Evolutionary conservation across 2,797 vertebrate species (phyloP), one percentile per base, ranked within the genome.

Genomic region (Rhadinocentrus ornatus): DNA sequence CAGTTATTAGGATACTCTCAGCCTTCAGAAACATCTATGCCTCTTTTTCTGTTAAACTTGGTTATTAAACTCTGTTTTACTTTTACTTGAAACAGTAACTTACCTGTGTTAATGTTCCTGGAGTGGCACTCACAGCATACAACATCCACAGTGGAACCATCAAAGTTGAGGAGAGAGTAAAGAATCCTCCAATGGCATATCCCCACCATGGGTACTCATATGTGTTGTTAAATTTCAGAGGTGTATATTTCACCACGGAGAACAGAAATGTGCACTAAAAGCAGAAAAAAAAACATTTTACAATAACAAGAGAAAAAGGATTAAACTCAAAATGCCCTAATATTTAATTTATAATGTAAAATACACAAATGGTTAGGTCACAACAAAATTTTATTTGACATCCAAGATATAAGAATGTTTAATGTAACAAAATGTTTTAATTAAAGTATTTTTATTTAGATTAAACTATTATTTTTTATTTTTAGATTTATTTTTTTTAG

Each of bases 131-230:
- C n/a, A 95, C 54, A 44, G 79, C 81, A 48, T 93, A 93, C 37
- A 94, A 7, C 92, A 95, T 95, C 93, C 92, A 94, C 27, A 93
- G 48, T 58, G 94, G 95, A 66, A 94, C 82, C 68, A 94, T 7
- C 11, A 95, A 82, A 3, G 94, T 94, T n/a, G 94, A 94, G 12
- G 94, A 95, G 15, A 95, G 93, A 20, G 93, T 94, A 12, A 95
- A 89, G 56, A 93, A 88, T 16, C 91, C 93, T 58, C 94, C 95
- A 1, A 95, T 88, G 8, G 81, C 39, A 9, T 94, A 95, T 52
- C 94, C 95, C 95, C 95, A 95, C 94, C 94, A 95, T n/a, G 94
- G 95, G 68, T 95, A 95, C 61, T 94, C 93, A 69, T 95, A 95
- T 0, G 77, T 82, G 71, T 91, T 91, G 91, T 93, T 94, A 62